These are phyloP conservation scores for Bellardia pandia DNA, from an alignment of 2,888 invertebrate genomes.

Conservation along the genomic window DNA sequence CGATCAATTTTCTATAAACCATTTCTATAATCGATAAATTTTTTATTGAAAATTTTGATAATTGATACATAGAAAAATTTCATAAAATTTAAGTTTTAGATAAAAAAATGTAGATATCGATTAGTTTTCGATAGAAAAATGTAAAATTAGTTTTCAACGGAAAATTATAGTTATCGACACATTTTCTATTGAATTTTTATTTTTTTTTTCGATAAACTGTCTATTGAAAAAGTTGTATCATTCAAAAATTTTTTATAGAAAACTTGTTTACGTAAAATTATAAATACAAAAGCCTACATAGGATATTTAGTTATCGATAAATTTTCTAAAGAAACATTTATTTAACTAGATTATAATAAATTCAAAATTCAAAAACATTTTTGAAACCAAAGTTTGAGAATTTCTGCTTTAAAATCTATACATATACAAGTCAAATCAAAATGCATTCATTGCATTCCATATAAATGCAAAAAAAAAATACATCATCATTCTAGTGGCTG, in stretches of 20 bases:
- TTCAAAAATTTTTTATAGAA: too few species aligned
- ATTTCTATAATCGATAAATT: neutral
- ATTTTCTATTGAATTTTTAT: neutral
- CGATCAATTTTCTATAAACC: neutral
- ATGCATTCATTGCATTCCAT: constrained; percentile 69
- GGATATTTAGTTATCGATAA: neutral
- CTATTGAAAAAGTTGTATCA: neutral
- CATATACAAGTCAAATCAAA: constrained; percentile 41
- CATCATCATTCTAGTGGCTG: constrained; percentile 11
- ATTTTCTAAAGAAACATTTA: neutral
- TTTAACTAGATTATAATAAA: neutral
- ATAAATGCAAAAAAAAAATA: constrained; percentile 7
- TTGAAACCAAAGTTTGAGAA: neutral
- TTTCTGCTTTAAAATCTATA: constrained; percentile 17
- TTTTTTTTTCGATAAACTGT: neutral
- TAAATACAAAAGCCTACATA: too few species aligned
- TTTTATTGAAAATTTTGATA: neutral
- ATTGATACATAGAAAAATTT: too few species aligned
- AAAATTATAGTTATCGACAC: neutral
- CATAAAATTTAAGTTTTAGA: too few species aligned
- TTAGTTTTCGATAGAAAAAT: neutral
- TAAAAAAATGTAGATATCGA: neutral
- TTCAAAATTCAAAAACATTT: too few species aligned
- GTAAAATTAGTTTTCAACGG: neutral
- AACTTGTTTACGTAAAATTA: neutral